Percentiles rank a stretch among this genome's conserved stretches.
These are phyloP conservation scores for Tragelaphus scriptus DNA, from an alignment of 2,113 vertebrate genomes.

Conservation along the genomic window DNA sequence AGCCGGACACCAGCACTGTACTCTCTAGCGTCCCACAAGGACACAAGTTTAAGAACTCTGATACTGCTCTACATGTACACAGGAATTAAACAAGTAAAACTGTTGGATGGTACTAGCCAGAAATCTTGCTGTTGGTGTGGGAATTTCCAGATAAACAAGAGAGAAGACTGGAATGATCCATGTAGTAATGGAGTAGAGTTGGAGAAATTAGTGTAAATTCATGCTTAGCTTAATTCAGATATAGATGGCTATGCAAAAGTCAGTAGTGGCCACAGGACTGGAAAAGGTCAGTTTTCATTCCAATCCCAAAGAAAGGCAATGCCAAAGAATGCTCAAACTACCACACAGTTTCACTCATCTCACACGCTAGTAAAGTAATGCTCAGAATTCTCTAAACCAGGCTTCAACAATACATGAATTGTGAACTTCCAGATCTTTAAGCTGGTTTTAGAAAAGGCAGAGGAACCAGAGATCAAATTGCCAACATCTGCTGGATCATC, in stretches of 20 bases:
- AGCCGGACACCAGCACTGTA: neutral
- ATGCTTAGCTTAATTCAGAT: neutral
- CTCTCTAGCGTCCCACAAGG: neutral
- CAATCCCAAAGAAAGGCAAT: neutral
- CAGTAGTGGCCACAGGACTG: neutral
- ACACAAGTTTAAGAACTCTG: neutral
- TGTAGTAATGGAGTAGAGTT: neutral
- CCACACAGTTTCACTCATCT: rapidly evolving
- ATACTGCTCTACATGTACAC: neutral
- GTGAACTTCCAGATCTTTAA: neutral
- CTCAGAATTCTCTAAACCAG: neutral
- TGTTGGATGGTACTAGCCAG: neutral
- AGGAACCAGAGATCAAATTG: neutral
- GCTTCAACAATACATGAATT: rapidly evolving
- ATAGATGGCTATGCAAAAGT: neutral
- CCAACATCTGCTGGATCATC: rapidly evolving
- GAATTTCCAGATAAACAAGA: neutral
- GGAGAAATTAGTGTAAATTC: neutral
- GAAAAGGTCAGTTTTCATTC: neutral
- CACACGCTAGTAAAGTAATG: neutral
- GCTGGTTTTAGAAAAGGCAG: neutral
- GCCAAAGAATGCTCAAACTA: neutral
- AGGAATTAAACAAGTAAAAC: neutral
- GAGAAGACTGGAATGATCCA: neutral
- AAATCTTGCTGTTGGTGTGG: neutral